Evolutionary conservation across 2,113 vertebrate genomes (phyloP).

Genomic region (Gadus macrocephalus): DNA sequence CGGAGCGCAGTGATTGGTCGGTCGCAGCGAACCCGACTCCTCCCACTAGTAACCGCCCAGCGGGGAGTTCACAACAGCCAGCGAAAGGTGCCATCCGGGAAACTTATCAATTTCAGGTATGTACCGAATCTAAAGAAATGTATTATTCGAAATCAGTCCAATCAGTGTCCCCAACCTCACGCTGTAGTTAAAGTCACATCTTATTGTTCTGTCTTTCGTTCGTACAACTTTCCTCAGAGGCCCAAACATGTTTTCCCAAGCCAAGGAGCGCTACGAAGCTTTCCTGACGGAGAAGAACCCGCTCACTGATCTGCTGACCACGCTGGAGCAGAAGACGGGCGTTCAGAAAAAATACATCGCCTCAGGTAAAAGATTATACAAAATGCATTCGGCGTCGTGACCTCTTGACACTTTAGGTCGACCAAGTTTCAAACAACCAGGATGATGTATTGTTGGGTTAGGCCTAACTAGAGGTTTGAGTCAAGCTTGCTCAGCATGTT

Average conservation of each 20-base stretch:
- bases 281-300: constrained; percentile 79
- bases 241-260: constrained; percentile 53
- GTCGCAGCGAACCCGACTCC: not conserved
- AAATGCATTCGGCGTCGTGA: not conserved
- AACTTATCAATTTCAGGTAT: constrained; percentile 14
- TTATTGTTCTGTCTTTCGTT: not conserved
- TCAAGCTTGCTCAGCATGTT: not conserved
- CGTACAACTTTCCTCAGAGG: not conserved
- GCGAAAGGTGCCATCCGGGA: constrained; percentile 16
- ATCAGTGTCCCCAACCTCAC: not conserved
- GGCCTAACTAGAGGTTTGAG: not conserved
- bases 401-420: too few relatives aligned
- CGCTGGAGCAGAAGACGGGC: constrained; percentile 78
- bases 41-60: not conserved
- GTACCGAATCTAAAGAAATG: not conserved
- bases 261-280: constrained; percentile 71
- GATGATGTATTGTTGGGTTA: not conserved
- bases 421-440: too few relatives aligned
- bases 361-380: constrained; percentile 63
- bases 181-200: not conserved
- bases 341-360: constrained; percentile 76
- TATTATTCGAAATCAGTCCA: accelerated
- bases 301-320: constrained; percentile 70
- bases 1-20: constrained; percentile 51
- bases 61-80: constrained; percentile 1